A percentile compares a stretch with the other conserved stretches of the same genome.
Evolutionary conservation across 1,140 invertebrate genomes (phyloP).

Genomic region (Drosophila orena): DNA sequence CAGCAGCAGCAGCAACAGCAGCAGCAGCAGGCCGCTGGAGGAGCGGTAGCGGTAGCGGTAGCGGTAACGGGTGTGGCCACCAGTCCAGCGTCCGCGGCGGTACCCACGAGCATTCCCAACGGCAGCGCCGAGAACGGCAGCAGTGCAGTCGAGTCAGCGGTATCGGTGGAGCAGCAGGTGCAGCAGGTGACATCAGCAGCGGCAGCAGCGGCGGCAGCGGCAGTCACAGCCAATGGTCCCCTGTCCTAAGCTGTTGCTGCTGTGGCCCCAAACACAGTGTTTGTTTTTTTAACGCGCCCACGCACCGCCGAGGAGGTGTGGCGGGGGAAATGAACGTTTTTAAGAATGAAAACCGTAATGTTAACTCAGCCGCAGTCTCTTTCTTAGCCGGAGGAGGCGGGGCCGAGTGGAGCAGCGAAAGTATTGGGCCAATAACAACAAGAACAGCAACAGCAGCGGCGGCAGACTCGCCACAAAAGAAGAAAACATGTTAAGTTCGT

Average conservation of each 20-base stretch:
- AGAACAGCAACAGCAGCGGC: constrained; percentile 14
- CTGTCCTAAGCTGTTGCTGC: constrained; percentile 70
- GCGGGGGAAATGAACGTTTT: constrained; percentile 56
- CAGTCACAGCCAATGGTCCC: constrained; percentile 62
- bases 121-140: constrained; percentile 61
- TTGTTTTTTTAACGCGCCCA: constrained; percentile 36
- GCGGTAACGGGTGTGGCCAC: constrained; percentile 49
- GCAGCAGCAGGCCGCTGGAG: constrained; percentile 81
- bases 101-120: constrained; percentile 82
- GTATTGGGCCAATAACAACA: constrained; percentile 45
- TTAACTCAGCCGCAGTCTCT: constrained; percentile 58
- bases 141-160: constrained; percentile 42
- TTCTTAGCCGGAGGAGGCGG: constrained; percentile 40
- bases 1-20: constrained; percentile 81
- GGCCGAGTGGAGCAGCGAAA: constrained; percentile 31
- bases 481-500: not conserved
- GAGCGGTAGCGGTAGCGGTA: constrained; percentile 69
- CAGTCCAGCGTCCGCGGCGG: constrained; percentile 47
- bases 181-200: constrained; percentile 27
- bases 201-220: constrained; percentile 36
- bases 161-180: constrained; percentile 23
- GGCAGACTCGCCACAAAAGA: constrained; percentile 1
- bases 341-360: constrained; percentile 54
- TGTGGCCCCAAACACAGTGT: constrained; percentile 20
- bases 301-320: constrained; percentile 5